Evolutionary conservation across 1,140 invertebrate species (phyloP).

Genomic region (Neomicropteryx cornuta): DNA sequence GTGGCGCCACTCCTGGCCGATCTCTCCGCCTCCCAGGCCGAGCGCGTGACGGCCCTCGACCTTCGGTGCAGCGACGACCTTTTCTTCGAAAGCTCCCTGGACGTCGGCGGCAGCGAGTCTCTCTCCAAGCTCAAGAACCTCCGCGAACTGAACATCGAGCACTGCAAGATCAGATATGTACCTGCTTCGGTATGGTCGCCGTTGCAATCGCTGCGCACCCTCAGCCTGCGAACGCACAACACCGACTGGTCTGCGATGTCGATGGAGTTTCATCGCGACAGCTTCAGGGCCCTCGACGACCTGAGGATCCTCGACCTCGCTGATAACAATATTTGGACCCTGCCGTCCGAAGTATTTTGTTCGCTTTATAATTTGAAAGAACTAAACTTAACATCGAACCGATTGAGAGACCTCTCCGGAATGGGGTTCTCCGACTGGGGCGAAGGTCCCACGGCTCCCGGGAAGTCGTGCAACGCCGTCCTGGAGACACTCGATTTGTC

Average conservation of each 20-base stretch:
- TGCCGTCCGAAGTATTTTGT: constrained; percentile 66
- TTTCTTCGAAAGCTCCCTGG: constrained; percentile 66
- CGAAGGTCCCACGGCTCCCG: constrained; percentile 37
- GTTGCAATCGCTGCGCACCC: constrained; percentile 50
- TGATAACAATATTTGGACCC: constrained; percentile 70
- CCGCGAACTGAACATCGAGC: constrained; percentile 58
- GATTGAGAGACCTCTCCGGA: constrained; percentile 61
- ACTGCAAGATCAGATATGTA: constrained; percentile 68
- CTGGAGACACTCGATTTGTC: constrained; percentile 65
- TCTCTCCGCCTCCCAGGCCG: constrained; percentile 51
- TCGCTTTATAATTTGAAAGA: constrained; percentile 54
- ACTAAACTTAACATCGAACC: constrained; percentile 65
- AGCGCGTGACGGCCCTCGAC: constrained; percentile 56
- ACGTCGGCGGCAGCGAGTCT: constrained; percentile 51
- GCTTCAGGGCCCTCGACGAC: constrained; percentile 55
- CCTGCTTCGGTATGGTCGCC: constrained; percentile 55
- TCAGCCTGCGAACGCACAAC: constrained; percentile 68
- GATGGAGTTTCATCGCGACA: constrained; percentile 60
- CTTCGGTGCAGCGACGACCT: constrained; percentile 70
- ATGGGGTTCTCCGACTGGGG: constrained; percentile 62
- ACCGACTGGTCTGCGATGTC: constrained; percentile 72
- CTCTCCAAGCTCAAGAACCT: constrained; percentile 58
- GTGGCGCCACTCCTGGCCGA: constrained; percentile 58
- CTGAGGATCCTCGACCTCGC: constrained; percentile 61
- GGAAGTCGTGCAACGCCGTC: constrained; percentile 51